Evolutionary conservation across 2,888 invertebrate species (phyloP).

Genomic region (Mayetiola destructor): DNA sequence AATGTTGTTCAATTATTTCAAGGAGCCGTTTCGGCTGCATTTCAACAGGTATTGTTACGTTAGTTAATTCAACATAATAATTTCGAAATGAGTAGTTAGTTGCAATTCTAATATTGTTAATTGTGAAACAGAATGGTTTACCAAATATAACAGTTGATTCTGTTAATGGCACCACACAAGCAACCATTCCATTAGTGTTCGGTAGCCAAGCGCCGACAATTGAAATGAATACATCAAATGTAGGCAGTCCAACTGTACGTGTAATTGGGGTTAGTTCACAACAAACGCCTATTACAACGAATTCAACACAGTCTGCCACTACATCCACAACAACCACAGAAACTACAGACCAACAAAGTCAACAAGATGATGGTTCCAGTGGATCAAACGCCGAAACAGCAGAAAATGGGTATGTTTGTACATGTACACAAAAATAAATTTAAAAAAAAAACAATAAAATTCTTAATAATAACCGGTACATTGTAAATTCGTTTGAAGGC

Average conservation of each 20-base stretch:
- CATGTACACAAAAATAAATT: too few species aligned
- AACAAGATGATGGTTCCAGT: neutral
- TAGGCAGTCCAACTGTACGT: neutral
- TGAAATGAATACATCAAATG: neutral
- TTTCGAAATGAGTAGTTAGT: neutral
- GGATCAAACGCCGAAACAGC: neutral
- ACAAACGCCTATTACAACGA: neutral
- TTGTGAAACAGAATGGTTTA: constrained; percentile 3
- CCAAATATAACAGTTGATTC: constrained; percentile 12
- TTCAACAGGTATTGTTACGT: constrained; percentile 8
- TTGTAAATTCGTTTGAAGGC: constrained; percentile 14
- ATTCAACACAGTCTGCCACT: neutral
- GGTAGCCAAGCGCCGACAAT: neutral
- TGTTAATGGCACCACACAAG: constrained; percentile 1
- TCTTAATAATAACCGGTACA: too few species aligned
- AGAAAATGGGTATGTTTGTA: too few species aligned
- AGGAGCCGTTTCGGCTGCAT: constrained; percentile 31
- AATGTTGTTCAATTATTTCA: constrained; percentile 34
- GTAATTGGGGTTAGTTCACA: neutral
- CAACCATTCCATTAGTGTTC: constrained; percentile 1
- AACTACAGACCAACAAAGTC: neutral
- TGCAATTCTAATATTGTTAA: neutral
- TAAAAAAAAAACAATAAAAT: neutral
- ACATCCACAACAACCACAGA: neutral
- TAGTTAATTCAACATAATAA: neutral